Conservation (phyloP, 2,888 invertebrate species). For the Ennomos erosarius region DNA sequence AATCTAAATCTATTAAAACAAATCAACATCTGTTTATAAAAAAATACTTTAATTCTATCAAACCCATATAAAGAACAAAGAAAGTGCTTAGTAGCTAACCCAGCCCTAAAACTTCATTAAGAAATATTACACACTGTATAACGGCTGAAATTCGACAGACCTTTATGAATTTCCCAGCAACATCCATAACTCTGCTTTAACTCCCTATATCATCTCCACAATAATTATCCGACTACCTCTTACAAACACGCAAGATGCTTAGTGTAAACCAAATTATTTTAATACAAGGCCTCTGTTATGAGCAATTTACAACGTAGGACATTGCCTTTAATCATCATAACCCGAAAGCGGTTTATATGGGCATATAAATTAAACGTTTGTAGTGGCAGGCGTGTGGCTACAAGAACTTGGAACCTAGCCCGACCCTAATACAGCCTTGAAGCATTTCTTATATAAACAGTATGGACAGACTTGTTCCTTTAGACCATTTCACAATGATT, state of each 20-base stretch:
- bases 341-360: conserved; percentile 56
- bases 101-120: no score
- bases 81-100: no score
- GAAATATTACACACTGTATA: no score
- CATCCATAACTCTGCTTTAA: conserved; percentile 15
- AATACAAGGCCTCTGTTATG: conserved; percentile 55
- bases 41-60: no score
- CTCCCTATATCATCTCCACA: conserved; percentile 39
- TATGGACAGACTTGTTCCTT: conserved; percentile 8
- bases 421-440: conserved; percentile 62
- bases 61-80: no score
- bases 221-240: conserved; percentile 42
- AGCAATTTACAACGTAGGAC: conserved; percentile 61
- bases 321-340: conserved; percentile 63
- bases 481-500: no score
- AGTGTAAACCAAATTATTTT: conserved; percentile 60
- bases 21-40: no score
- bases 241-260: conserved; percentile 46
- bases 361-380: conserved; percentile 70
- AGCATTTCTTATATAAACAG: conserved; percentile 8
- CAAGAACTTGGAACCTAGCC: conserved; percentile 78
- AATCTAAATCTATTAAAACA: no score
- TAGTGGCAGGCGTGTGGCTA: conserved; percentile 55
- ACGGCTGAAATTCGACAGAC: no score
- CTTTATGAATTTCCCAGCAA: no score